phyloP scores from a whole-genome alignment of 1,140 invertebrate species.

The Eumeta japonica region DNA sequence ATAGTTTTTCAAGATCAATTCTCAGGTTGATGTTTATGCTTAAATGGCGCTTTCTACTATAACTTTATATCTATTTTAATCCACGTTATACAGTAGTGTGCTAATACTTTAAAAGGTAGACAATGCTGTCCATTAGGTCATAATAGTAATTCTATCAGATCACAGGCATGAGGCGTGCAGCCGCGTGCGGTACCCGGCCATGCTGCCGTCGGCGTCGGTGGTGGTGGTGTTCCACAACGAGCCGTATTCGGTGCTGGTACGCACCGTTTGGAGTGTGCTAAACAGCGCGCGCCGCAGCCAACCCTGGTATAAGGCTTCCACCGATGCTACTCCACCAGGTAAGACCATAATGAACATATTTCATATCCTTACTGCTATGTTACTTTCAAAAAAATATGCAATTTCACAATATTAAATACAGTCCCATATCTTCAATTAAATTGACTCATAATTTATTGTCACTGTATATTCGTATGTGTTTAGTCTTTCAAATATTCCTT shows the following conservation, averaged over 20 bases:
- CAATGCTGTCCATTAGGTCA: constrained; percentile 3
- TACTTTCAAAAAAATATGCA: neutral
- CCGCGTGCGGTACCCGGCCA: constrained; percentile 48
- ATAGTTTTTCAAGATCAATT: too few relatives aligned
- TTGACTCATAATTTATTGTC: too few relatives aligned
- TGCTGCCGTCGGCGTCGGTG: constrained; percentile 62
- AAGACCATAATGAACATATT: constrained; percentile 27
- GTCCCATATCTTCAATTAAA: neutral
- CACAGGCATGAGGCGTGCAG: constrained; percentile 56
- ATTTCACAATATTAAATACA: neutral
- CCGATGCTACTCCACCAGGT: constrained; percentile 27
- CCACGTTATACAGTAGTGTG: too few relatives aligned
- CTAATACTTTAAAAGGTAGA: constrained; percentile 37
- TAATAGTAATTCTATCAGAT: constrained; percentile 30
- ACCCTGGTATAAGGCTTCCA: constrained; percentile 28
- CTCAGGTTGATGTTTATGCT: too few relatives aligned
- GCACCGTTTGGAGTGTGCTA: constrained; percentile 86
- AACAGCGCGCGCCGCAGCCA: constrained; percentile 66
- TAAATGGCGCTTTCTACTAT: too few relatives aligned
- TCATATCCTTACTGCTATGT: neutral
- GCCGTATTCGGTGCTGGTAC: constrained; percentile 77
- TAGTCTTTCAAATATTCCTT: too few relatives aligned
- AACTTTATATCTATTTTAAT: too few relatives aligned
- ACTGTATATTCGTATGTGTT: too few relatives aligned
- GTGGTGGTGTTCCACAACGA: constrained; percentile 91